A percentile compares a stretch with the other conserved stretches of the same genome.
Conservation (phyloP, 2,888 invertebrate species). For the Drosophila prolongata region DNA sequence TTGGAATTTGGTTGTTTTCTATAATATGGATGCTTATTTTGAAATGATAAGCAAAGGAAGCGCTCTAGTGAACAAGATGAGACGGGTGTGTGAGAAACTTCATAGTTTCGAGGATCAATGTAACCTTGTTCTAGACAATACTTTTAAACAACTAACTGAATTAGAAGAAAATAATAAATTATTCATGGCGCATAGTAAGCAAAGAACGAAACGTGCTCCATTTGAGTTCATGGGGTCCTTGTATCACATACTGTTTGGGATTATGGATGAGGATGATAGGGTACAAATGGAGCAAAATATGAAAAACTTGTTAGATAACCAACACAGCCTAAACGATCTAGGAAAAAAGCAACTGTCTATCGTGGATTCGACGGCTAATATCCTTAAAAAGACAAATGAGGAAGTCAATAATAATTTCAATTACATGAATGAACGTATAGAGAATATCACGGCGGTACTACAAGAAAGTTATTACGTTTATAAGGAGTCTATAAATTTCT, state of each 20-base stretch:
- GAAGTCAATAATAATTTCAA: constrained; percentile 5
- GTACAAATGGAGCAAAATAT: constrained; percentile 11
- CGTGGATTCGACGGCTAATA: constrained; percentile 19
- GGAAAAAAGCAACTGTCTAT: not conserved
- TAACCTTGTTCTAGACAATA: constrained; percentile 6
- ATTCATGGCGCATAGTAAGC: not conserved
- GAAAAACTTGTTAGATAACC: constrained; percentile 9
- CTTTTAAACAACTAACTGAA: constrained; percentile 10
- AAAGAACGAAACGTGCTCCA: constrained; percentile 4
- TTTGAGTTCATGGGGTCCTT: constrained; percentile 17
- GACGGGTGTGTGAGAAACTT: constrained; percentile 6
- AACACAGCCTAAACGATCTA: not conserved
- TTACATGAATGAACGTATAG: constrained; percentile 1
- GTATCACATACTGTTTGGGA: constrained; percentile 27
- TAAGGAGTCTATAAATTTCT: too few species aligned
- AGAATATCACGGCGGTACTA: constrained; percentile 7
- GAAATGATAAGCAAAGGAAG: constrained; percentile 14
- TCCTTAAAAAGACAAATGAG: constrained; percentile 20
- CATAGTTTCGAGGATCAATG: constrained; percentile 13
- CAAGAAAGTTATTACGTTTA: too few species aligned
- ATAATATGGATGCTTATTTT: constrained; percentile 18
- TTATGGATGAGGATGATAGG: constrained; percentile 22
- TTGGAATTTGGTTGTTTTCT: constrained; percentile 15
- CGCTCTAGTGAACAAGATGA: constrained; percentile 1
- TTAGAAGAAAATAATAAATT: constrained; percentile 11